phyloP scores from a whole-genome alignment of 1,140 invertebrate genomes.

The Brachionus rotundiformis region DNA sequence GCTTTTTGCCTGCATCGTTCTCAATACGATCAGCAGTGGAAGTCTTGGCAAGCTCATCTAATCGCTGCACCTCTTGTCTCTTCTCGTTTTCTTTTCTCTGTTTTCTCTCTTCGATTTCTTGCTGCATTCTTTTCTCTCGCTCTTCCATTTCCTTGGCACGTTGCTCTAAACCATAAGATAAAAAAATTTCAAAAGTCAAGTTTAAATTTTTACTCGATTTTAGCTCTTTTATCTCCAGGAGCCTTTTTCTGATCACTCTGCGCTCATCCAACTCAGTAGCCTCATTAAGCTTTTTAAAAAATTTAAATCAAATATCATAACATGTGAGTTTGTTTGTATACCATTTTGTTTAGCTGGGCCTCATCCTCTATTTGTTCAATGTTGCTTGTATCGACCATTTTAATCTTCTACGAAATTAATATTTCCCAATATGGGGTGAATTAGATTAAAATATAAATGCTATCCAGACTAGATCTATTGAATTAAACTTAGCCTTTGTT shows the following conservation, averaged over 20 bases:
- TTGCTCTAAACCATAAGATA: neutral
- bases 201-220: conserved; percentile 25
- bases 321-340: neutral
- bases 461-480: neutral
- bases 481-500: neutral
- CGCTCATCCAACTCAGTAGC: conserved; percentile 42
- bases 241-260: conserved; percentile 26
- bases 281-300: neutral
- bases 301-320: conserved; percentile 3
- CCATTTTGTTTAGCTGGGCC: conserved; percentile 46
- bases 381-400: conserved; percentile 35
- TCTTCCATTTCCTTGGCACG: conserved; percentile 41
- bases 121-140: conserved; percentile 28
- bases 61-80: conserved; percentile 9
- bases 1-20: neutral
- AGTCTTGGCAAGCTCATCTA: conserved; percentile 43
- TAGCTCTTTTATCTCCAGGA: conserved; percentile 26
- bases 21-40: conserved; percentile 41
- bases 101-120: conserved; percentile 46
- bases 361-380: conserved; percentile 35
- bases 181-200: neutral
- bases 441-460: neutral
- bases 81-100: conserved; percentile 46
- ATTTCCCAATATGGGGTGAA: neutral
- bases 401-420: neutral